These are phyloP conservation scores for Polyommatus icarus DNA, from an alignment of 2,888 invertebrate genomes.

Conservation along the genomic window DNA sequence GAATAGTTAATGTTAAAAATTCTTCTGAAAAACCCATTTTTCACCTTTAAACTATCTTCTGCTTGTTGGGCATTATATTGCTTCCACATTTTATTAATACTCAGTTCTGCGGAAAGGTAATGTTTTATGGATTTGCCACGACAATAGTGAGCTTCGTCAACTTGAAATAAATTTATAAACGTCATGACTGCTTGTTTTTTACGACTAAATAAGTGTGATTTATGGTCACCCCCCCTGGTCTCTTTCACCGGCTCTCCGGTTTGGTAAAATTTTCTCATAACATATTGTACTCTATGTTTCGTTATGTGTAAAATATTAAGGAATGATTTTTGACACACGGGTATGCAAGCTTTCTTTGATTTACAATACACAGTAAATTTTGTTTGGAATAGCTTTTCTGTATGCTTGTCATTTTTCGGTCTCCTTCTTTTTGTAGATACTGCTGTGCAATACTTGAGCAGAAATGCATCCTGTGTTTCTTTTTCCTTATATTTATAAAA, in stretches of 20 bases:
- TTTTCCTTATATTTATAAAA: slow-evolving; percentile 37
- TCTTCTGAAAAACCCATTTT: slow-evolving; percentile 25
- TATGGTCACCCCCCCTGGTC: slow-evolving; percentile 24
- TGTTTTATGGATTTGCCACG: slow-evolving; percentile 29
- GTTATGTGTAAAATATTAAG: slow-evolving; percentile 17
- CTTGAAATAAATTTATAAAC: slow-evolving; percentile 26
- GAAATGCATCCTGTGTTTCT: slow-evolving; percentile 37
- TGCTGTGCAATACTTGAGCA: slow-evolving; percentile 35
- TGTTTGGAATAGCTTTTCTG: slow-evolving; percentile 35
- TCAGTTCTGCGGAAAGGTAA: slow-evolving; percentile 30
- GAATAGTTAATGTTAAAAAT: slow-evolving; percentile 39
- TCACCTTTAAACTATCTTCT: slow-evolving; percentile 18
- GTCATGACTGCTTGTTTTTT: slow-evolving; percentile 24
- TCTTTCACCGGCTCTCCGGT: slow-evolving; percentile 17
- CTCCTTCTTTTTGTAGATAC: slow-evolving; percentile 34
- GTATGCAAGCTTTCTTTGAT: slow-evolving; percentile 19
- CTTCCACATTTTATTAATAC: slow-evolving; percentile 29
- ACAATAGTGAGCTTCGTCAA: slow-evolving; percentile 31
- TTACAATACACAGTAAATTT: slow-evolving; percentile 34
- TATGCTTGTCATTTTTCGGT: slow-evolving; percentile 33
- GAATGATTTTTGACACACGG: slow-evolving; percentile 22
- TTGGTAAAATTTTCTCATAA: slow-evolving; percentile 18
- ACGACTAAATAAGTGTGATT: slow-evolving; percentile 28
- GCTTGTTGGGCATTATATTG: slow-evolving; percentile 13
- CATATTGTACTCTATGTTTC: slow-evolving; percentile 21